Base-by-base conservation (phyloP, 1,140 invertebrate species). In the Drosophila nigrodunni region DNA sequence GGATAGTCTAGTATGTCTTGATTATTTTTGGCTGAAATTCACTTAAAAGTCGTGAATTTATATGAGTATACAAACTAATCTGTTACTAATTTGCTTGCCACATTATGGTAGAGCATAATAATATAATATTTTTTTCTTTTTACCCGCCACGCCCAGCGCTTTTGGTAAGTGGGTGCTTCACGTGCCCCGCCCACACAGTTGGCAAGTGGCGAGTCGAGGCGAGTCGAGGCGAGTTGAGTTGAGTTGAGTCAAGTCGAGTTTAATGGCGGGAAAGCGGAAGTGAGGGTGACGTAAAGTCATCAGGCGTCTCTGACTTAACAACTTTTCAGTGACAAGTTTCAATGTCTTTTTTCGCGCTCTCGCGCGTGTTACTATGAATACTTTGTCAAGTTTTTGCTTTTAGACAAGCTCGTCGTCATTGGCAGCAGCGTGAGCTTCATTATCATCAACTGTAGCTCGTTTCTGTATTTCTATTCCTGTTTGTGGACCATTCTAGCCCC, bases 261-360 rank as follows among this genome's bases (percentile, higher is more conserved):
- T 18, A 49, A 21, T 46, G 25, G 25, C n/a, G 50, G 30, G 10
- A 9, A 18, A 21, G 11, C 15, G 35, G 37, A 57, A 70, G 59
- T 73, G 77, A 59, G 66, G 65, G 67, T 70, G 82, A 76, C 82
- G 68, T 74, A 78, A 67, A 88, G 80, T 89, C 85, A 89, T 88
- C 85, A 80, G 68, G 71, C 85, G 79, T 73, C 74, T 88, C 74
- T 88, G 85, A 88, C 80, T 88, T 88, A 88, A 89, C 78, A 88
- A 88, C 85, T 88, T 88, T 89, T 50, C 77, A 85, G 68, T 78
- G 85, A 74, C 77, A 88, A 88, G 85, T 88, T 88, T 88, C 80
- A 68, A 79, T 78, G 83, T 89, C 68, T 78, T 61, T 70, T 70
- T 72, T 74, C 37, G 70, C 54, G 77, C 78, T 61, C 69, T 43